Base-by-base conservation (phyloP, 2,113 vertebrate genomes). In the Melanocharis versteri region DNA sequence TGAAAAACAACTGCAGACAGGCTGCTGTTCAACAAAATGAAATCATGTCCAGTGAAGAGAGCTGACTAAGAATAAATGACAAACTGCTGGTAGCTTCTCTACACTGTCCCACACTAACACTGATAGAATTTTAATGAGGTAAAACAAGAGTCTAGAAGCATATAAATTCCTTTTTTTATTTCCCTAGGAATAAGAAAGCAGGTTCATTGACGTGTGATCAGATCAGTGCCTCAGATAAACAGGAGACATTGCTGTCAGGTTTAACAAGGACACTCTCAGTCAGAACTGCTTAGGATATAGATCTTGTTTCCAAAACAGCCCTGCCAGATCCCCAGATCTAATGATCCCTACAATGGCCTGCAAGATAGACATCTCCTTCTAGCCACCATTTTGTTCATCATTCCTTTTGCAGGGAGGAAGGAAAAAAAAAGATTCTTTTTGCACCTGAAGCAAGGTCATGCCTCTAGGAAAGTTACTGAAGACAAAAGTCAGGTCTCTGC, bases 211-310 rank as follows among this genome's bases (percentile, higher is more conserved):
- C 1, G 0, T 64, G 39, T 51, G 90, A 94, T 90, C 94, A 90
- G 92, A 83, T 94, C 87, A 93, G 83, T 58, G 68, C 30, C 60
- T 50, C 26, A 73, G 92, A 86, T 62, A 81, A 95, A 82, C 56
- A 82, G 77, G 65, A 87, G 73, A 69, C 70, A 65, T 20, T 5
- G 1, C 85, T 81, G 85, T 16, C 21, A 83, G 45, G 66, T 80
- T 94, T 90, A 96, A 94, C 85, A 93, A 70, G 90, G 75, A 88
- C 58, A 33, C 61, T 86, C 80, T 96, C 82, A 93, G 2, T 81
- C 70, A 83, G 44, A 84, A 56, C 69, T 79, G 61, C 73, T 45
- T 0, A 60, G 75, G 85, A 93, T 92, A 87, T 23, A 79, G 90
- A 76, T 90, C 90, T 93, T 57, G 70, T 94, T 96, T 90, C 94